Base-by-base conservation (phyloP, 2,797 vertebrate genomes). In the Pygocentrus nattereri region DNA sequence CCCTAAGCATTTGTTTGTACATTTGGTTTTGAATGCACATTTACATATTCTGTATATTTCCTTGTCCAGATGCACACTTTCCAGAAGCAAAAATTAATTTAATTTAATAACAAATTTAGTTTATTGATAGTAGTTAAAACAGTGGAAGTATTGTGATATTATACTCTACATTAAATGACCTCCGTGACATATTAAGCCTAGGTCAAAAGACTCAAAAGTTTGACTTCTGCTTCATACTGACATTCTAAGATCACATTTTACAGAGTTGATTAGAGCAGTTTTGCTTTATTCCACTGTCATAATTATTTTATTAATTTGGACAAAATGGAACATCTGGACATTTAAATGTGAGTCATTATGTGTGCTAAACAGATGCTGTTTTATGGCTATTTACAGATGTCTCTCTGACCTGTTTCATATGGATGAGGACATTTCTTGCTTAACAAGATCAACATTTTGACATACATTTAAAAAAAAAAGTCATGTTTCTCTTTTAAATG, bases 381-480 rank as follows among this genome's bases (percentile, higher is more conserved):
- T 88, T 86, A 86, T 84, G 67, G 76, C 67, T 49, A 56, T 88
- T 85, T 86, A 82, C 85, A 88, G 85, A 86, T 88, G 87, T 76
- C 41, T 10, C 41, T 41, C 41, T 41, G 41, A 41, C 41, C 41
- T 41, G 41, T 41, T 88, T 86, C 86, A 86, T 86, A 76, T 82
- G 82, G 77, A 82, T 81, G 80, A 83, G 75, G 68, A 78, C 72
- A 74, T 79, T 81, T 83, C 73, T 82, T 79, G 64, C 74, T 76
- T 62, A 74, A 79, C 69, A 84, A 82, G 70, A 82, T 72, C 41
- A 54, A n/a, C 52, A 54, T 54, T 54, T 21, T 16, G 15, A 79
- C 81, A 76, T 69, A 80, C 86, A 85, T 70, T 47, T 78, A 52
- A 44, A 79, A 78, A 47, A 49, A 18, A 41, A n/a, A n/a, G n/a